A percentile compares a stretch with the other conserved stretches of the same genome.
phyloP scores from a whole-genome alignment of 2,888 invertebrate species.

The Watsonalla cultraria region DNA sequence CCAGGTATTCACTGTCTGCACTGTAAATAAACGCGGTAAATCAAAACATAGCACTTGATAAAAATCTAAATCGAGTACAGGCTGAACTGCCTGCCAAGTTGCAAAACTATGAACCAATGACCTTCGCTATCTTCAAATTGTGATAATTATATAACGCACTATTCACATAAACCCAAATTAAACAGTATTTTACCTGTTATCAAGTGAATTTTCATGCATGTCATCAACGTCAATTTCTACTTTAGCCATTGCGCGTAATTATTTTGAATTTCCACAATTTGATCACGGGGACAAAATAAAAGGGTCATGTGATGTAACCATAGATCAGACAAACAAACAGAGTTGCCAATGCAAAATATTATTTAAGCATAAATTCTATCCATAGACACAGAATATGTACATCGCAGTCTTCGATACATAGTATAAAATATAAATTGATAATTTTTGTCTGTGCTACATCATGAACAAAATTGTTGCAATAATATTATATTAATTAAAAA shows the following conservation, averaged over 20 bases:
- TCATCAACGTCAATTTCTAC: conserved; percentile 77
- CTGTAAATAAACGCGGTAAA: conserved; percentile 52
- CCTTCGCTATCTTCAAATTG: conserved; percentile 56
- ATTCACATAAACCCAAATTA: conserved; percentile 18
- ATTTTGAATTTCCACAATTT: conserved; percentile 82
- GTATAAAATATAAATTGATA: no score
- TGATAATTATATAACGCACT: conserved; percentile 60
- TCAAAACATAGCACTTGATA: conserved; percentile 24
- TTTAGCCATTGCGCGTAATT: conserved; percentile 75
- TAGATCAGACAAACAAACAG: conserved; percentile 36
- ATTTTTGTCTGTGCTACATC: no score
- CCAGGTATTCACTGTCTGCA: conserved; percentile 67
- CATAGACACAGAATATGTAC: neutral
- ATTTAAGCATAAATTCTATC: neutral
- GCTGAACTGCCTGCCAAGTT: conserved; percentile 52
- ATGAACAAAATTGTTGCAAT: no score
- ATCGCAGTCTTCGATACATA: no score
- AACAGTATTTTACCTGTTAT: conserved; percentile 76
- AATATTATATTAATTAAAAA: no score
- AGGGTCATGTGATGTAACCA: conserved; percentile 82
- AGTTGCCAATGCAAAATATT: conserved; percentile 11
- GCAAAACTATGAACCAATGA: conserved; percentile 56
- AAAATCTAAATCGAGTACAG: conserved; percentile 28
- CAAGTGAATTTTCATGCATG: conserved; percentile 79
- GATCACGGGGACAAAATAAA: conserved; percentile 86